Percentiles rank a stretch among this genome's conserved stretches.
Evolutionary conservation across 2,797 vertebrate genomes (phyloP).

Genomic region (Brotula barbata): DNA sequence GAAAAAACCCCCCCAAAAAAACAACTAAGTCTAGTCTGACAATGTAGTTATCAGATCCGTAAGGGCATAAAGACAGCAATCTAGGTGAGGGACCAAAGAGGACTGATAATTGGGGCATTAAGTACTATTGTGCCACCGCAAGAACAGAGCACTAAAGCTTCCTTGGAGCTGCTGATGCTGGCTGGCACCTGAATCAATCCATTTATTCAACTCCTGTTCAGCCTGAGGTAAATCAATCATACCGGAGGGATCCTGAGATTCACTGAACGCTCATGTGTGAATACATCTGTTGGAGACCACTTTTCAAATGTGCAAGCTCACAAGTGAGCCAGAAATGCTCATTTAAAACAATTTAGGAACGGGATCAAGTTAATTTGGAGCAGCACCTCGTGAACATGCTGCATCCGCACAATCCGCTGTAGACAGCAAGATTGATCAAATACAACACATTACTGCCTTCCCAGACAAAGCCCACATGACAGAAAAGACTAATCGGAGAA

Average conservation of each 20-base stretch:
- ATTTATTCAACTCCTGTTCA: constrained; percentile 21
- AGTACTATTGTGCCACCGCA: constrained; percentile 27
- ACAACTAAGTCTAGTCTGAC: constrained; percentile 49
- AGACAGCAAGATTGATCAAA: constrained; percentile 9
- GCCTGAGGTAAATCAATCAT: constrained; percentile 21
- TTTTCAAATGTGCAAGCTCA: background rate
- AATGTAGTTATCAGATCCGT: constrained; percentile 60
- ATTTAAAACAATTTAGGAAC: background rate
- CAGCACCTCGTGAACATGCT: background rate
- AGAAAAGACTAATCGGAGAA: constrained; percentile 34
- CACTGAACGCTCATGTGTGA: constrained; percentile 1
- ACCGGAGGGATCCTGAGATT: background rate
- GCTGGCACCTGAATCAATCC: constrained; percentile 4
- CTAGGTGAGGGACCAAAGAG: constrained; percentile 39
- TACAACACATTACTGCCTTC: background rate
- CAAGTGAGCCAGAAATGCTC: background rate
- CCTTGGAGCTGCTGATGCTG: constrained; percentile 18
- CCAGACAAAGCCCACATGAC: constrained; percentile 16
- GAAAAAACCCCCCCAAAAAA: constrained; percentile 39
- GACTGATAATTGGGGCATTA: constrained; percentile 49
- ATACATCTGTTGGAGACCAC: background rate
- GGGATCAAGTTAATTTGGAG: background rate
- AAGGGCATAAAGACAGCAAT: constrained; percentile 41
- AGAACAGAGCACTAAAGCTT: constrained; percentile 26
- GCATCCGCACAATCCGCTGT: constrained; percentile 1